Conservation (phyloP, 2,888 invertebrate genomes). For the Macrostomum cliftonense region DNA sequence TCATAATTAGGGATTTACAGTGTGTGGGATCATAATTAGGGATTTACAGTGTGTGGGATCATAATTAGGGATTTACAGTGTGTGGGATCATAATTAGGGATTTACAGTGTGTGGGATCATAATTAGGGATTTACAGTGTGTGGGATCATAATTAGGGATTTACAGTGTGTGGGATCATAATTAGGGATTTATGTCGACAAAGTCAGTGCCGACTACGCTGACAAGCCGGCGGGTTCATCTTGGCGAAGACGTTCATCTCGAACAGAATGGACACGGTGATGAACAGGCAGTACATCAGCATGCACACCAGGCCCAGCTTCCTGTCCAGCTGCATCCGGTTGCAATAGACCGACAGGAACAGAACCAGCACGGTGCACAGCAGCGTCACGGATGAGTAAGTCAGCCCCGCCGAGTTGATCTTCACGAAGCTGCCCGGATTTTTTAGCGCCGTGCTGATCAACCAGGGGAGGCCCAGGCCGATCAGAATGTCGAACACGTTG, state of each 20-base stretch:
- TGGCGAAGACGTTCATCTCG: conserved; percentile 70
- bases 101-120: too few species aligned
- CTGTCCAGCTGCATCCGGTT: conserved; percentile 49
- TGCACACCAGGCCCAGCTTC: conserved; percentile 49
- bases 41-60: too few species aligned
- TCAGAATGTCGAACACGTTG: conserved; percentile 31
- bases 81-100: too few species aligned
- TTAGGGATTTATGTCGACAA: not conserved
- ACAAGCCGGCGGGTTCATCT: conserved; percentile 68
- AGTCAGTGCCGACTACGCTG: conserved; percentile 1
- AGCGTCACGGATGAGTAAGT: conserved; percentile 62
- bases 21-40: too few species aligned
- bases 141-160: too few species aligned
- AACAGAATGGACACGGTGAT: conserved; percentile 57
- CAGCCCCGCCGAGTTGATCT: conserved; percentile 58
- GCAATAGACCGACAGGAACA: conserved; percentile 51
- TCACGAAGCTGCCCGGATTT: conserved; percentile 46
- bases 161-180: too few species aligned
- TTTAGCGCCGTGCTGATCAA: conserved; percentile 20
- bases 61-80: too few species aligned
- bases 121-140: too few species aligned
- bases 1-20: too few species aligned
- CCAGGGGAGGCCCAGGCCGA: conserved; percentile 33
- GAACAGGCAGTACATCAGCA: conserved; percentile 50
- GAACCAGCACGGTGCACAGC: conserved; percentile 51